Percentiles rank a stretch among this genome's conserved stretches.
Evolutionary conservation across 2,113 vertebrate species (phyloP).

Genomic region (Grammomys dolichurus): DNA sequence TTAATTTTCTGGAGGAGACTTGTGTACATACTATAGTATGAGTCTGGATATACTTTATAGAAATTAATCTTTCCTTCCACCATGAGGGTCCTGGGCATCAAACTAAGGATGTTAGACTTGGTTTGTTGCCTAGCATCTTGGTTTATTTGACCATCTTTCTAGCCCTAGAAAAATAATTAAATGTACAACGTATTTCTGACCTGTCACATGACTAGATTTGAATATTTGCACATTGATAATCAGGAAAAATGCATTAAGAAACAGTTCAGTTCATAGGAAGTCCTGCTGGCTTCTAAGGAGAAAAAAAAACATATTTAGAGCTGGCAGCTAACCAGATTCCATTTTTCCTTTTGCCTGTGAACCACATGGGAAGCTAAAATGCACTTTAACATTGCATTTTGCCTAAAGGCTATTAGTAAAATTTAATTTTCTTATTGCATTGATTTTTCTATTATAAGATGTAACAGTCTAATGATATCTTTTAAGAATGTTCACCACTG

Average conservation of each 20-base stretch:
- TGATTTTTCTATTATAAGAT: slow-evolving; percentile 95
- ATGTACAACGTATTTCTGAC: slow-evolving; percentile 91
- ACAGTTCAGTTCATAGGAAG: slow-evolving; percentile 86
- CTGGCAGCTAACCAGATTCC: slow-evolving; percentile 89
- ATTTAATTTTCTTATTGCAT: slow-evolving; percentile 98
- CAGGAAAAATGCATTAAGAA: slow-evolving; percentile 91
- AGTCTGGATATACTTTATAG: not conserved
- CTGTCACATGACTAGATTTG: slow-evolving; percentile 94
- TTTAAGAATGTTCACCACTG: slow-evolving; percentile 88
- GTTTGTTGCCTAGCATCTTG: not conserved
- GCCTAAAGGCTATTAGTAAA: slow-evolving; percentile 97
- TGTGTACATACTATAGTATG: not conserved
- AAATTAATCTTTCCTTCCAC: no score
- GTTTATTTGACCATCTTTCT: not conserved
- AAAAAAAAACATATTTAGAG: slow-evolving; percentile 80
- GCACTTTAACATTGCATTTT: slow-evolving; percentile 97
- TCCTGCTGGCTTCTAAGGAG: slow-evolving; percentile 78
- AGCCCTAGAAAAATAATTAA: slow-evolving; percentile 41
- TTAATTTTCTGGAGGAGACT: slow-evolving; percentile 54
- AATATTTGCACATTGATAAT: slow-evolving; percentile 92
- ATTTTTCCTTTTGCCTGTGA: slow-evolving; percentile 89
- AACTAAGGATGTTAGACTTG: not conserved
- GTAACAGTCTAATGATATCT: slow-evolving; percentile 93
- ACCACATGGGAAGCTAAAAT: slow-evolving; percentile 93
- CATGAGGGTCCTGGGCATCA: not conserved